Conservation (phyloP, 2,888 invertebrate genomes). For the Cylloceria caligata region DNA sequence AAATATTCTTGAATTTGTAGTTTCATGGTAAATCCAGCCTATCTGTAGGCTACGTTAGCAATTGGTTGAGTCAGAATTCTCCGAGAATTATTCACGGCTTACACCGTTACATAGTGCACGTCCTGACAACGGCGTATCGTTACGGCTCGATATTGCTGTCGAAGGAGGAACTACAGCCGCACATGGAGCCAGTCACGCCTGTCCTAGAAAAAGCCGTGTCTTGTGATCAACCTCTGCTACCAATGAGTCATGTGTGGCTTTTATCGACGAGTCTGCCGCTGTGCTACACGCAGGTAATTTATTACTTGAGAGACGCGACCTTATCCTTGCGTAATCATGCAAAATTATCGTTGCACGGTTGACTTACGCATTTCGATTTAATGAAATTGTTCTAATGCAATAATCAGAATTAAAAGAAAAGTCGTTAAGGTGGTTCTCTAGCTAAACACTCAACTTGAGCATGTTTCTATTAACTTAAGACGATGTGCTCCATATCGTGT, state of each 20-base stretch:
- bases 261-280: slow-evolving; percentile 88
- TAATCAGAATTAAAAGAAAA: background rate
- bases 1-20: slow-evolving; percentile 77
- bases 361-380: slow-evolving; percentile 16
- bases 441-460: no score
- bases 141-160: slow-evolving; percentile 81
- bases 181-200: slow-evolving; percentile 91
- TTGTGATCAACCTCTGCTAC: slow-evolving; percentile 85
- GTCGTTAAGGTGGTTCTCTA: background rate
- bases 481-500: no score
- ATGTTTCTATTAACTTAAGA: no score
- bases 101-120: slow-evolving; percentile 89
- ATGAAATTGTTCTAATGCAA: slow-evolving; percentile 6
- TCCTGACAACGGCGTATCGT: slow-evolving; percentile 87
- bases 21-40: slow-evolving; percentile 92
- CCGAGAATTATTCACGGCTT: slow-evolving; percentile 91
- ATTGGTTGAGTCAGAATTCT: slow-evolving; percentile 93
- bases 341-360: slow-evolving; percentile 67
- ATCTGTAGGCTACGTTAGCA: slow-evolving; percentile 91
- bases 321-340: slow-evolving; percentile 56
- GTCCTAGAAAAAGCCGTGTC: slow-evolving; percentile 86
- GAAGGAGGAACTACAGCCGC: slow-evolving; percentile 79
- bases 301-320: slow-evolving; percentile 11
- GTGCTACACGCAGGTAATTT: slow-evolving; percentile 82
- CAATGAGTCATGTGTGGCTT: slow-evolving; percentile 90